Evolutionary conservation across 1,140 invertebrate genomes (phyloP).

Genomic region (Ceratoteleas bidentatus): DNA sequence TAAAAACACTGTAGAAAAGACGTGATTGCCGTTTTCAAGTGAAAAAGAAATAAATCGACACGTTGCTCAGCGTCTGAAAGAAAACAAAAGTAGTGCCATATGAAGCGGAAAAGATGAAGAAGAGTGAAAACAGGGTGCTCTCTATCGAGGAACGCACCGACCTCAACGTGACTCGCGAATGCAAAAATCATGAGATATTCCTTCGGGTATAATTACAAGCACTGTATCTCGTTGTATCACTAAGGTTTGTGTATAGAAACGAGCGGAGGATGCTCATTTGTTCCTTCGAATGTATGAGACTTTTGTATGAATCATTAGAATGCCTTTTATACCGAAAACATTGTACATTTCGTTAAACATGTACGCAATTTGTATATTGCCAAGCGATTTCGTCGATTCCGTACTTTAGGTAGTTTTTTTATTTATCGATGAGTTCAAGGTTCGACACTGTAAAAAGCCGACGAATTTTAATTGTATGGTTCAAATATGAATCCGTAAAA

Average conservation of each 20-base stretch:
- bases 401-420: not conserved
- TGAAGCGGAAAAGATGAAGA: slow-evolving; percentile 24
- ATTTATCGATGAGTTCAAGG: slow-evolving; percentile 7
- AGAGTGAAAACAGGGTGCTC: slow-evolving; percentile 37
- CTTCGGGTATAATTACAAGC: slow-evolving; percentile 53
- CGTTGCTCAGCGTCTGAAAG: slow-evolving; percentile 50
- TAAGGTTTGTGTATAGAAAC: slow-evolving; percentile 68
- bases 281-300: slow-evolving; percentile 61
- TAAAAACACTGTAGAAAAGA: slow-evolving; percentile 15
- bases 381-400: slow-evolving; percentile 33
- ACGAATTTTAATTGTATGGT: slow-evolving; percentile 13
- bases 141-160: slow-evolving; percentile 40
- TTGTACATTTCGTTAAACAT: slow-evolving; percentile 73
- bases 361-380: slow-evolving; percentile 48
- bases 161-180: slow-evolving; percentile 44
- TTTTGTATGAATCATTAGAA: slow-evolving; percentile 69
- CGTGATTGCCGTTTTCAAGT: slow-evolving; percentile 10
- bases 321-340: slow-evolving; percentile 66
- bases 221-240: slow-evolving; percentile 69
- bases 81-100: slow-evolving; percentile 51
- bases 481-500: slow-evolving; percentile 22
- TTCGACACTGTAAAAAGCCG: not conserved
- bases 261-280: slow-evolving; percentile 54
- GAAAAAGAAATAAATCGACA: slow-evolving; percentile 45
- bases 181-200: slow-evolving; percentile 53